These are phyloP conservation scores for Drosophila silvestris DNA, from an alignment of 2,888 invertebrate genomes.

Conservation along the genomic window DNA sequence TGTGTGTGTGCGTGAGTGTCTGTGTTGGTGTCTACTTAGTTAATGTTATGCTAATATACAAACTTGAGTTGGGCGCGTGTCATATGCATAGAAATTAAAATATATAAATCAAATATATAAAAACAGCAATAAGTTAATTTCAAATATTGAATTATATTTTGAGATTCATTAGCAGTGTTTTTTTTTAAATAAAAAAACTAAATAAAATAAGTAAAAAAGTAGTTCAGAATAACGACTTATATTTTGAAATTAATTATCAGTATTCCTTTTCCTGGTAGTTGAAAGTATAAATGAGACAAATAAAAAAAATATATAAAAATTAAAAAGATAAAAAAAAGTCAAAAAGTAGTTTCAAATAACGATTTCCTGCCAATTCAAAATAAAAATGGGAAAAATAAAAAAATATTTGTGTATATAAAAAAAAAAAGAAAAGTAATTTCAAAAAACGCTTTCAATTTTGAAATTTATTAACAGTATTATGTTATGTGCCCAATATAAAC, in stretches of 20 bases:
- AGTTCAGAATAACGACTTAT: not conserved
- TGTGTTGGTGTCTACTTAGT: constrained; percentile 24
- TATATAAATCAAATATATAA: not conserved
- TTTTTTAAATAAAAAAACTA: not conserved
- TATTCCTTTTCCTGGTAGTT: not conserved
- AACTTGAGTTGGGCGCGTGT: constrained; percentile 34
- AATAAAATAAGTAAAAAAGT: not conserved
- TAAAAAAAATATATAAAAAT: not conserved
- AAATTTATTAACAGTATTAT: not conserved
- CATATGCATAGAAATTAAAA: not conserved
- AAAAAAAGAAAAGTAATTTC: not conserved
- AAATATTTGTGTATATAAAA: not conserved
- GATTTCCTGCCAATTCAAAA: not conserved
- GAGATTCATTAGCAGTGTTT: not conserved
- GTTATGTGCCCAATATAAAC: not conserved
- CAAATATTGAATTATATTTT: not conserved
- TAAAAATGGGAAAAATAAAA: not conserved
- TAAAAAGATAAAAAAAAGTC: not conserved
- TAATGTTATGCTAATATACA: constrained; percentile 39
- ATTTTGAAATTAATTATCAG: not conserved
- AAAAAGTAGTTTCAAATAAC: not conserved
- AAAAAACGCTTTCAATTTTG: not conserved
- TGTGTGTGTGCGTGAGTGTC: constrained; percentile 3
- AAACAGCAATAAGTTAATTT: not conserved
- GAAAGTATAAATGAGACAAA: not conserved